A percentile compares a stretch with the other conserved stretches of the same genome.
Evolutionary conservation across 1,140 invertebrate species (phyloP).

Genomic region (Leptinotarsa undecemlineata): DNA sequence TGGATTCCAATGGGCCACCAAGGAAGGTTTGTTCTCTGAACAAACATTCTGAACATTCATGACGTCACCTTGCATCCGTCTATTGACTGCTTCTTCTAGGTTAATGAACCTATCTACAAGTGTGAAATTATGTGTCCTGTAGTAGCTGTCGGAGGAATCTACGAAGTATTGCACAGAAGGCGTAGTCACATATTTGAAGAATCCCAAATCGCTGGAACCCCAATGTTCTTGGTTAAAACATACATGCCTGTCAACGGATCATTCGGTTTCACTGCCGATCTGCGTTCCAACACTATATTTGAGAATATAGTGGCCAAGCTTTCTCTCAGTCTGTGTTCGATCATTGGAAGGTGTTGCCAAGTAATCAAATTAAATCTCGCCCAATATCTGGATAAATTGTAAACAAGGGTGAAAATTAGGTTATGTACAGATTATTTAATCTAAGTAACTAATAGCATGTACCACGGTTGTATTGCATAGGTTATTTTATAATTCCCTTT

Average conservation of each 20-base stretch:
- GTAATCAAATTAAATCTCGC: slow-evolving; percentile 80
- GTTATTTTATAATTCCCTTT: background rate
- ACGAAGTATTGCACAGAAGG: slow-evolving; percentile 94
- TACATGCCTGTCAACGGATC: slow-evolving; percentile 99
- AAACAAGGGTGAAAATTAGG: slow-evolving; percentile 58
- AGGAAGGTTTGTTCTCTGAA: slow-evolving; percentile 98
- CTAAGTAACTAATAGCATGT: background rate
- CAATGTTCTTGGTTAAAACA: slow-evolving; percentile 98
- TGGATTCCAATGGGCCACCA: slow-evolving; percentile 99
- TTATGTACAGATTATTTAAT: slow-evolving; percentile 47
- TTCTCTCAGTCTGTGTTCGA: slow-evolving; percentile 99
- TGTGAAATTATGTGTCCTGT: slow-evolving; percentile 75
- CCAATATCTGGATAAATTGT: slow-evolving; percentile 94
- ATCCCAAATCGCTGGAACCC: slow-evolving; percentile 89
- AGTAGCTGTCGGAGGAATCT: slow-evolving; percentile 92
- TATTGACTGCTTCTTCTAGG: slow-evolving; percentile 89
- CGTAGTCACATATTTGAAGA: slow-evolving; percentile 97
- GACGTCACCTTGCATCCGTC: slow-evolving; percentile 87
- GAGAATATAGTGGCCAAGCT: slow-evolving; percentile 84
- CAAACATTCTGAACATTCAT: slow-evolving; percentile 99
- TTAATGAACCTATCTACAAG: slow-evolving; percentile 97
- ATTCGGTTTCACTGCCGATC: slow-evolving; percentile 98
- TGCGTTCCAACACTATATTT: slow-evolving; percentile 86
- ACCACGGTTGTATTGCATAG: background rate
- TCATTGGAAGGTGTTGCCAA: slow-evolving; percentile 98